Conservation (phyloP, 1,140 invertebrate genomes). For the Bombus impatiens region DNA sequence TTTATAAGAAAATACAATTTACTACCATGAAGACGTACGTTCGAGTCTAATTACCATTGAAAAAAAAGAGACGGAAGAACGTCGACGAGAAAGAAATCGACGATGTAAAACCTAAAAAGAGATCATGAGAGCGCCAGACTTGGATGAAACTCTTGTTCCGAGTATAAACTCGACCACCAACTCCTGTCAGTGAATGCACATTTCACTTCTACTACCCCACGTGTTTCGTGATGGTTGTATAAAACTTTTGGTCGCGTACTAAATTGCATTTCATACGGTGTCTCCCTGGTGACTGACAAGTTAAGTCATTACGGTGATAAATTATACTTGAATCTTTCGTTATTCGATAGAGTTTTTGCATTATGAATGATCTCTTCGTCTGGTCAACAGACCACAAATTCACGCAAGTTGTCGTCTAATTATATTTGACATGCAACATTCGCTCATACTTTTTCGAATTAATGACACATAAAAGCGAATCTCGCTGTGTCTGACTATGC, state of each 20-base stretch:
- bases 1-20: no score
- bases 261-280: neutral
- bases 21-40: neutral
- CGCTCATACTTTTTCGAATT: no score
- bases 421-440: no score
- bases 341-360: neutral
- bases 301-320: conserved; percentile 8
- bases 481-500: no score
- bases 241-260: conserved; percentile 19
- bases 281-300: neutral
- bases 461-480: no score
- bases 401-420: no score
- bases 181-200: neutral
- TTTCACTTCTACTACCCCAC: neutral
- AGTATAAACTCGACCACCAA: conserved; percentile 18
- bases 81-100: neutral
- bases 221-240: conserved; percentile 5
- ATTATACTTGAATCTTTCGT: neutral
- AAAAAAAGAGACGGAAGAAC: neutral
- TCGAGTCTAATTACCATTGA: neutral
- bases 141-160: neutral
- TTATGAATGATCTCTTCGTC: neutral
- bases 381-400: no score
- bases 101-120: conserved; percentile 15
- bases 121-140: neutral